Evolutionary conservation across 1,140 invertebrate genomes (phyloP), one percentile per base, ranked within the genome.

Genomic region (Amphibalanus amphitrite): DNA sequence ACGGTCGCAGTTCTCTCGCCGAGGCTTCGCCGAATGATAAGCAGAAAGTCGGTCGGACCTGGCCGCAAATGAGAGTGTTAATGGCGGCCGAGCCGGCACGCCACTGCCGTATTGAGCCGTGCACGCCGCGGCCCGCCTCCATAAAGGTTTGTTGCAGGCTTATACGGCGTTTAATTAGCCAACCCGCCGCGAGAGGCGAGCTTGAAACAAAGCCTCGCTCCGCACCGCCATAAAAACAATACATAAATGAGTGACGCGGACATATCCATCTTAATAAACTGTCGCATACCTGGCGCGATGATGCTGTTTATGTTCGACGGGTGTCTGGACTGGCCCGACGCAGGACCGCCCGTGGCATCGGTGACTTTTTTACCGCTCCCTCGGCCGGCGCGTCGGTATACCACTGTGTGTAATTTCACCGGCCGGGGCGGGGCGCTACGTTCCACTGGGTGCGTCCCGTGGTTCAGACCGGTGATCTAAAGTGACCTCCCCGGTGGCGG

Each of bases 221-320:
- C 47, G 47, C 47, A 59, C 10, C 47, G 23, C 47, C 23, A 59
- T 59, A 59, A 59, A 59, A 59, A 59, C 47, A 59, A 59, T 59
- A 59, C 47, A 59, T 59, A 59, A 59, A 59, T 59, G 47, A 59
- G 47, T 1, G 10, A 20, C 10, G 23, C 47, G 47, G 47, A 59
- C 47, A 20, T 59, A 59, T 59, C 47, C 47, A 59, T 59, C 47
- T 59, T 59, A 59, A 59, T 59, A 59, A 59, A 59, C 47, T 59
- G 47, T 59, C 47, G 47, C 47, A 23, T 59, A 59, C 47, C 47
- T 59, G 47, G 47, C 23, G 47, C 10, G 47, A 59, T 59, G 47
- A 59, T 59, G 23, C 47, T 59, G 47, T 59, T 59, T 59, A 59
- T 59, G 47, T 23, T 13, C 47, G 47, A 20, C 20, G 1, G 47